phyloP scores from a whole-genome alignment of 1,140 invertebrate species.

The Aporrectodea caliginosa region DNA sequence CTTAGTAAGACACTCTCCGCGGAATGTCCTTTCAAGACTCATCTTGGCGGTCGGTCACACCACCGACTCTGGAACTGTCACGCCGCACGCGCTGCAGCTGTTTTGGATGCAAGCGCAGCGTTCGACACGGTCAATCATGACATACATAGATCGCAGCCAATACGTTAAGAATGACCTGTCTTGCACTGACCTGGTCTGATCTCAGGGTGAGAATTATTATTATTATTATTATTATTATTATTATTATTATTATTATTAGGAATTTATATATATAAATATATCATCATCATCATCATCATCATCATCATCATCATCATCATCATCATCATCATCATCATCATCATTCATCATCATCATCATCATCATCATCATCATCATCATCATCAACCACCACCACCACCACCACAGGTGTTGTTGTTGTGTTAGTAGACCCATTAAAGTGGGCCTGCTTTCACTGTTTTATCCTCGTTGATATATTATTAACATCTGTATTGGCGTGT shows the following conservation, averaged over 20 bases:
- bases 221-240: not conserved
- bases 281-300: not conserved
- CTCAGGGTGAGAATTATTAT: not conserved
- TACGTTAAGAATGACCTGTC: not conserved
- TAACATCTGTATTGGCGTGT: no score
- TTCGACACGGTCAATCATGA: not conserved
- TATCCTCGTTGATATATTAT: no score
- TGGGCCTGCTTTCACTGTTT: no score
- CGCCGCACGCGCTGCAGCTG: no score
- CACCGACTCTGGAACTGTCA: no score
- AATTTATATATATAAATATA: not conserved
- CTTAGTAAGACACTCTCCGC: no score
- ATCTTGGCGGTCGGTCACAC: no score
- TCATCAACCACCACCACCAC: not conserved
- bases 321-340: not conserved
- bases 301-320: conserved; percentile 3
- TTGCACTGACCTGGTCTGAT: not conserved
- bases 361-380: not conserved
- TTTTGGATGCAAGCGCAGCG: no score
- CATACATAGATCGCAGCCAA: no score
- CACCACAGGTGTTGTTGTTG: not conserved
- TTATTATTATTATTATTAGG: not conserved
- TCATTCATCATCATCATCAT: conserved; percentile 6
- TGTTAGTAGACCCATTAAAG: no score
- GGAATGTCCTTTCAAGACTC: no score